phyloP scores from a whole-genome alignment of 1,140 invertebrate species.

The Samia ricini region DNA sequence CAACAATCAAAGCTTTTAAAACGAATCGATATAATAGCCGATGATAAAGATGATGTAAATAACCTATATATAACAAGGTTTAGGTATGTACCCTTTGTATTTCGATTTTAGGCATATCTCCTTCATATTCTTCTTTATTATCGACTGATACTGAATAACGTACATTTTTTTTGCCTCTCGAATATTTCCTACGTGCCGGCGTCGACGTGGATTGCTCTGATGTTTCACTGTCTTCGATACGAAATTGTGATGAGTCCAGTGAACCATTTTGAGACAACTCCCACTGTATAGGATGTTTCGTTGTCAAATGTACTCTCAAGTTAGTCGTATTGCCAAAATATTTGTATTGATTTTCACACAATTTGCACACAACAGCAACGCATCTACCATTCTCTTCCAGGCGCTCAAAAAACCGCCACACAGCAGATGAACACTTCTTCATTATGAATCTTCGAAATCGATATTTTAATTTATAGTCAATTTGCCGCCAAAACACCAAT shows the following conservation, averaged over 20 bases:
- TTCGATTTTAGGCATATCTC: conserved; percentile 63
- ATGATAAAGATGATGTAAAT: conserved; percentile 19
- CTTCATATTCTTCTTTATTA: conserved; percentile 51
- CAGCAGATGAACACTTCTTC: conserved; percentile 67
- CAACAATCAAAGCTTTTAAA: neutral
- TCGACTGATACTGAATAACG: conserved; percentile 65
- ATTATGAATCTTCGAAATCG: conserved; percentile 48
- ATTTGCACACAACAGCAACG: conserved; percentile 65
- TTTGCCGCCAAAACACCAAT: conserved; percentile 51
- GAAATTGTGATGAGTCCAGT: conserved; percentile 46
- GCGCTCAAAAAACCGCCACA: conserved; percentile 70
- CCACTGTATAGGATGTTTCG: conserved; percentile 70
- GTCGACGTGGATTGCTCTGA: conserved; percentile 38
- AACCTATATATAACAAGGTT: conserved; percentile 10
- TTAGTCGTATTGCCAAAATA: conserved; percentile 72
- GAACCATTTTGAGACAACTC: conserved; percentile 59
- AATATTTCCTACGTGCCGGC: conserved; percentile 45
- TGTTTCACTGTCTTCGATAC: conserved; percentile 43
- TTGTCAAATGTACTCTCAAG: conserved; percentile 58
- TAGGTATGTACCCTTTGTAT: conserved; percentile 59
- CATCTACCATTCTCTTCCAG: conserved; percentile 60
- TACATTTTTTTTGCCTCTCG: conserved; percentile 56
- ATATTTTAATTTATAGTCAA: conserved; percentile 44
- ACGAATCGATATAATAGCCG: neutral
- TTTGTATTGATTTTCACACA: conserved; percentile 67